A percentile compares a stretch with the other conserved stretches of the same genome.
Evolutionary conservation across 92 coral and sea anemone genomes (phyloP).

Genomic region (Siderastrea siderea): DNA sequence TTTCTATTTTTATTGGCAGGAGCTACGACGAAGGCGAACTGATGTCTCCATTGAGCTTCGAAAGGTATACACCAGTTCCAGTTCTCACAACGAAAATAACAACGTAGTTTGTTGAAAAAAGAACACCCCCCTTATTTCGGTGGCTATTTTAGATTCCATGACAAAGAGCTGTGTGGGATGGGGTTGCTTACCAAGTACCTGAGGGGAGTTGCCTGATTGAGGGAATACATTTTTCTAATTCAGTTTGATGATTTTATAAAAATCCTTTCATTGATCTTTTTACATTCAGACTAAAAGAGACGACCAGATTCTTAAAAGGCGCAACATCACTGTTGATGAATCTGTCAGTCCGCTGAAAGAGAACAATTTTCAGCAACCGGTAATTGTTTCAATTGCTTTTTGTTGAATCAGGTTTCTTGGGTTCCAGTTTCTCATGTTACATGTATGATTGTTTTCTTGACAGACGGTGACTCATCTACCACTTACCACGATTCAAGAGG

Average conservation of each 20-base stretch:
- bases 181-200: no score
- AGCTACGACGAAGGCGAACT: conserved; percentile 90
- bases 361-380: conserved; percentile 69
- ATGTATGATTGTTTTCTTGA: background rate
- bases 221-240: no score
- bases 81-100: background rate
- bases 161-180: no score
- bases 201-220: no score
- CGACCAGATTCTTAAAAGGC: conserved; percentile 82
- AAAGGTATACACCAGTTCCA: conserved; percentile 64
- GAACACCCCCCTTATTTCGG: no score
- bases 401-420: background rate
- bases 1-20: conserved; percentile 67
- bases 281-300: conserved; percentile 79
- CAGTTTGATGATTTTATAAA: no score
- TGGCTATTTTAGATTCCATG: no score
- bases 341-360: conserved; percentile 86
- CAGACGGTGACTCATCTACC: conserved; percentile 65
- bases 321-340: conserved; percentile 79
- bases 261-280: background rate
- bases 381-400: background rate
- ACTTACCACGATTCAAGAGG: conserved; percentile 73
- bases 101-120: no score
- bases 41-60: conserved; percentile 94
- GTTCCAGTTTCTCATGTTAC: no score